Conservation (phyloP, 2,113 vertebrate genomes). For the Hemichromis elongatus region DNA sequence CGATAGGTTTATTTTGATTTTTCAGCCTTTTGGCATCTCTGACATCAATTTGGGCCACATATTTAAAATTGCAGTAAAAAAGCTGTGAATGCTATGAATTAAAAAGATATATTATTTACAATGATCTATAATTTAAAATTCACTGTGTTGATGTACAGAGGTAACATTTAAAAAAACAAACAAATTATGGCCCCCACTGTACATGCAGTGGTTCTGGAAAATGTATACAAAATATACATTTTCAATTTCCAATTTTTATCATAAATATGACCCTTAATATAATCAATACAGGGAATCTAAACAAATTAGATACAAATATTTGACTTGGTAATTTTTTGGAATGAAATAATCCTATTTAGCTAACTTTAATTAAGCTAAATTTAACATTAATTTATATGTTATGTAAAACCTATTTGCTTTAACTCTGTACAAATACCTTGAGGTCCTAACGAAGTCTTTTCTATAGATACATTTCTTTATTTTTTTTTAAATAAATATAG, state of each 20-base stretch:
- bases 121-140: not conserved
- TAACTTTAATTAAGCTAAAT: not conserved
- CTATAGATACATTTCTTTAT: not conserved
- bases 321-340: not conserved
- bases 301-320: not conserved
- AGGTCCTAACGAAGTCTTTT: not conserved
- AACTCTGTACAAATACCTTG: not conserved
- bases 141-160: not conserved
- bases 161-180: not conserved
- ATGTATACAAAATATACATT: not conserved
- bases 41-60: not conserved
- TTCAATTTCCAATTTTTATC: not conserved
- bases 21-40: not conserved
- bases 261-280: fast-evolving
- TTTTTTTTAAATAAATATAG: not conserved
- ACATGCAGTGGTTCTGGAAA: not conserved
- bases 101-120: not conserved
- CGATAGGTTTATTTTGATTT: not conserved
- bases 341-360: not conserved
- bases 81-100: not conserved
- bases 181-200: no score
- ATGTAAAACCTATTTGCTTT: not conserved
- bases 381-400: not conserved
- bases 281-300: not conserved
- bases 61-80: not conserved